Evolutionary conservation across 1,140 invertebrate genomes (phyloP), one percentile per base, ranked within the genome.

Genomic region (Sweltsa coloradensis): DNA sequence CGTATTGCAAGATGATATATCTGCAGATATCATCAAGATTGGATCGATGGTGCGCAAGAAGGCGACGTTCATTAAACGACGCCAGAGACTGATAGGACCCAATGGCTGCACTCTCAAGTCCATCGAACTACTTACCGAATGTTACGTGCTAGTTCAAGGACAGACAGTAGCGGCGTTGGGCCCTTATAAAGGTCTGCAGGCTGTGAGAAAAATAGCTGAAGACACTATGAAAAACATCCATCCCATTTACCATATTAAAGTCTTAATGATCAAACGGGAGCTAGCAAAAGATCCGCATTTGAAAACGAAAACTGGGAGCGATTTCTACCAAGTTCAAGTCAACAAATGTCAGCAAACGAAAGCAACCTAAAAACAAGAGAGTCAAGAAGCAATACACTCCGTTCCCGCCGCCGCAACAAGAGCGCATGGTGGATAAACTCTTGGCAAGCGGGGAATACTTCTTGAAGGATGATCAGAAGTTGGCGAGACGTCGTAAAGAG

Each of bases 201-300:
- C 75, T 68, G 90, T 94, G 0, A 68, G 93, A 51, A 79, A 85
- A 59, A 89, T 99, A 57, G 89, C 93, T 5, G 82, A 90, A 61
- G 95, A 99, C 57, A 96, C 91, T 2, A 97, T 99, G 93, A 92
- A 93, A 59, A 99, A 99, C 64, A 81, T 99, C 49, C 96, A 99
- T 73, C 96, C 96, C n/a, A 94, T 99, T 61, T 98, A 98, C 61
- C 97, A 97, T 59, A 95, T 99, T 0, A 99, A 99, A 69, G 83
- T 88, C 14, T 65, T 99, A 9, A 98, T 99, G 94, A 96, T 99
- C 37, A 98, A 98, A 65, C 73, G 81, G 57, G 94, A 99, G 70
- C 66, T 99, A 19, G 81, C 84, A 48, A 97, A 90, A 63, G 89
- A 98, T 72, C 83, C 88, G 0, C 81, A 83, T 56, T 60, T 98